These are phyloP conservation scores for Pocillopora meandrina DNA, from an alignment of 92 coral and sea anemone species.

Conservation along the genomic window DNA sequence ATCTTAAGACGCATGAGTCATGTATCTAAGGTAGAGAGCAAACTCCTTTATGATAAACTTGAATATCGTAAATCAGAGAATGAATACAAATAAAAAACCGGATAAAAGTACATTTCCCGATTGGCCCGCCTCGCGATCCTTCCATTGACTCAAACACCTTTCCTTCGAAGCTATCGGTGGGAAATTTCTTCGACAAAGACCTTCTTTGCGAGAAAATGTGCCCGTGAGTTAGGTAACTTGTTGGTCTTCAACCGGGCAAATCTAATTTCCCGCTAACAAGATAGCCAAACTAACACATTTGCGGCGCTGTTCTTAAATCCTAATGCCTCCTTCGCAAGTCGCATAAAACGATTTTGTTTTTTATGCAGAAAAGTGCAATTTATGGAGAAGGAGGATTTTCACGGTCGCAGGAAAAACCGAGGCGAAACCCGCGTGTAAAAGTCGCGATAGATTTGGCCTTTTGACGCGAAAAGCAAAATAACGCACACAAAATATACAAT, in stretches of 20 bases:
- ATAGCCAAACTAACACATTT: slow-evolving; percentile 1
- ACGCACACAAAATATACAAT: slow-evolving; percentile 13
- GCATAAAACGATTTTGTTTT: background rate
- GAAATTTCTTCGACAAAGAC: background rate
- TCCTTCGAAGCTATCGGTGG: background rate
- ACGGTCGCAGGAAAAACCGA: background rate
- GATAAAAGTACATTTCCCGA: background rate
- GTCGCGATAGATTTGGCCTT: slow-evolving; percentile 17
- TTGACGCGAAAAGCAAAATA: slow-evolving; percentile 17
- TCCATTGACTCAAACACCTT: background rate
- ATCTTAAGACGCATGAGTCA: background rate
- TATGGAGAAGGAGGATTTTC: background rate
- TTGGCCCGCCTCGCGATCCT: background rate
- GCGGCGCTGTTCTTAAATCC: background rate
- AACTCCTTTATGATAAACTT: background rate
- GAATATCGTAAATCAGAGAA: background rate
- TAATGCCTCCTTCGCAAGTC: slow-evolving; percentile 6
- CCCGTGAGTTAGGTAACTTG: background rate
- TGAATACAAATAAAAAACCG: background rate
- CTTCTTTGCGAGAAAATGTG: background rate
- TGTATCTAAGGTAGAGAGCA: background rate
- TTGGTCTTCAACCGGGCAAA: background rate
- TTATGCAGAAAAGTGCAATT: background rate
- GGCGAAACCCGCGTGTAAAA: no score
- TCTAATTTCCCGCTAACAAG: slow-evolving; percentile 31